Evolutionary conservation across 2,888 invertebrate species (phyloP), one percentile per base, ranked within the genome.

Genomic region (Pimpla rufipes): DNA sequence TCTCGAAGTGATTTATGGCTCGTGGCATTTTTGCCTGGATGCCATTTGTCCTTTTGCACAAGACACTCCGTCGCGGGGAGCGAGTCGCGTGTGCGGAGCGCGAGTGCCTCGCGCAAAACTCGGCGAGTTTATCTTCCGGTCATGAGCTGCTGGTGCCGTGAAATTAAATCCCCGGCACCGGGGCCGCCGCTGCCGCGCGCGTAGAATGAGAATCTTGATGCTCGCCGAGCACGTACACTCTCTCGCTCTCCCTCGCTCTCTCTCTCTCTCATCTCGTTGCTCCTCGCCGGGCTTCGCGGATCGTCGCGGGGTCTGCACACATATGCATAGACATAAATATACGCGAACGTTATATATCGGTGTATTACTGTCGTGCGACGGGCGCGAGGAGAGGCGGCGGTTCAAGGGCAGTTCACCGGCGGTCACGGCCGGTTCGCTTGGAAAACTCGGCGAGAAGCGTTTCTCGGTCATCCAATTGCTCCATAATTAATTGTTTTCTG

Each of bases 171-270:
- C 37, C 62, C 47, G 59, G 18, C 11, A 73, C 11, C 29, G 13
- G 29, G 45, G 62, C 23, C 13, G 7, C 37, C 59, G 59, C 59
- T n/a, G n/a, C n/a, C n/a, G n/a, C n/a, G n/a, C n/a, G 35, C 18
- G 35, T 13, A 73, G 74, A 74, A 74, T 74, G 62, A 62, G 74
- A 74, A 74, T 74, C 74, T 74, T 62, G 62, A 74, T 62, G 74
- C 35, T 74, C 62, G 62, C 74, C 45, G 73, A 59, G 59, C 73
- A 73, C 74, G 62, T 74, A 62, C 74, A 50, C 47, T 8, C 47
- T 74, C 74, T 50, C 62, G 3, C 5, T 5, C 74, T 74, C 62
- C 45, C 62, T 62, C 47, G 47, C 62, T 47, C 35, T 29, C 29
- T 37, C 13, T 59, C 5, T 74, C 47, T 13, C 62, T 74, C 74